Evolutionary conservation across 1,140 invertebrate genomes (phyloP).

Genomic region (Eumeta japonica): DNA sequence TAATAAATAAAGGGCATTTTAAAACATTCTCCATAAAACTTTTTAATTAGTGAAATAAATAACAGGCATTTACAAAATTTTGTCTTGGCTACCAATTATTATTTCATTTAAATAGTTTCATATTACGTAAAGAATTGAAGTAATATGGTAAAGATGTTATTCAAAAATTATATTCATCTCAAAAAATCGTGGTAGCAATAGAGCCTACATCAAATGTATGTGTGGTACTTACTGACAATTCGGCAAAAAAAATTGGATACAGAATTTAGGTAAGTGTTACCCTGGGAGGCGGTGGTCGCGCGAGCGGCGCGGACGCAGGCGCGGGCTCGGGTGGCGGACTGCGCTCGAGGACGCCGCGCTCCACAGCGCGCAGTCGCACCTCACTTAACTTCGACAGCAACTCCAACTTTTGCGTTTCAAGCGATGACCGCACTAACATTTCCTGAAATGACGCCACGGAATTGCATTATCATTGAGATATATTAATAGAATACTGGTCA

Average conservation of each 20-base stretch:
- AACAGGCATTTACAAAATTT: too few relatives aligned
- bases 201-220: too few relatives aligned
- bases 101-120: too few relatives aligned
- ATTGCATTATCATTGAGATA: not conserved
- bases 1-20: too few relatives aligned
- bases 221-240: not conserved
- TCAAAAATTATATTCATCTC: too few relatives aligned
- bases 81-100: too few relatives aligned
- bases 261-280: constrained; percentile 17
- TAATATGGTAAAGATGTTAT: too few relatives aligned
- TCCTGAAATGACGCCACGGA: constrained; percentile 66
- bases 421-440: constrained; percentile 78
- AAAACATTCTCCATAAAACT: too few relatives aligned
- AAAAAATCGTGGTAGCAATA: too few relatives aligned
- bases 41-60: too few relatives aligned
- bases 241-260: not conserved
- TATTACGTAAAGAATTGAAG: too few relatives aligned
- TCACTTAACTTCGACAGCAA: constrained; percentile 87
- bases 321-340: constrained; percentile 31
- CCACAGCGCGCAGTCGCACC: constrained; percentile 79
- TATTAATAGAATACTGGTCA: not conserved
- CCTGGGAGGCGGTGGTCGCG: constrained; percentile 40
- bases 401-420: constrained; percentile 93
- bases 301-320: constrained; percentile 23
- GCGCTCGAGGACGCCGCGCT: constrained; percentile 73